A percentile compares a stretch with the other conserved stretches of the same genome.
Conservation (phyloP, 2,888 invertebrate genomes). For the Eledone cirrhosa region DNA sequence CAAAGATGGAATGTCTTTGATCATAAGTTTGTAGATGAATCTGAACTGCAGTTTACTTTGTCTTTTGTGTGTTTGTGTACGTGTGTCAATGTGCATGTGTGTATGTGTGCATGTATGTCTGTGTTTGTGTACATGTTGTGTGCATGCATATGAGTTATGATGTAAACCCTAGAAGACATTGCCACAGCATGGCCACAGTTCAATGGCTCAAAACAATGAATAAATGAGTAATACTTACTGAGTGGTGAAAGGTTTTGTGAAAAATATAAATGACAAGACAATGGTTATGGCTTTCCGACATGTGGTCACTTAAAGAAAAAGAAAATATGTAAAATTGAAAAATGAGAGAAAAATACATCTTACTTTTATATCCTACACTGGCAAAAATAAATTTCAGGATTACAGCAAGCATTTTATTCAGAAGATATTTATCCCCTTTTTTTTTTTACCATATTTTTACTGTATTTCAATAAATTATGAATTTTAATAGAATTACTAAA, state of each 20-base stretch:
- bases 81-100: no score
- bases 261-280: conserved; percentile 89
- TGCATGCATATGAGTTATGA: no score
- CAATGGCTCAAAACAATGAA: neutral
- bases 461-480: neutral
- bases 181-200: no score
- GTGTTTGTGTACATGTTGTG: no score
- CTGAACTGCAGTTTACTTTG: no score
- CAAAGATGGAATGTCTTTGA: no score
- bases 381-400: neutral
- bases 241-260: conserved; percentile 90
- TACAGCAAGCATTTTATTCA: neutral
- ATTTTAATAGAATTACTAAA: neutral
- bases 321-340: neutral
- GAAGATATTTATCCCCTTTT: neutral
- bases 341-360: neutral
- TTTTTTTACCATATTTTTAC: neutral
- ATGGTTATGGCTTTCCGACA: conserved; percentile 87
- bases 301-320: conserved; percentile 71
- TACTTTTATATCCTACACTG: no score
- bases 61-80: no score
- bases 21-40: no score
- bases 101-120: no score
- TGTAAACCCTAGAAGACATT: no score
- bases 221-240: conserved; percentile 76